A percentile compares a stretch with the other conserved stretches of the same genome.
These are phyloP conservation scores for Ceratosolen fusciceps DNA, from an alignment of 1,140 invertebrate species.

Conservation along the genomic window DNA sequence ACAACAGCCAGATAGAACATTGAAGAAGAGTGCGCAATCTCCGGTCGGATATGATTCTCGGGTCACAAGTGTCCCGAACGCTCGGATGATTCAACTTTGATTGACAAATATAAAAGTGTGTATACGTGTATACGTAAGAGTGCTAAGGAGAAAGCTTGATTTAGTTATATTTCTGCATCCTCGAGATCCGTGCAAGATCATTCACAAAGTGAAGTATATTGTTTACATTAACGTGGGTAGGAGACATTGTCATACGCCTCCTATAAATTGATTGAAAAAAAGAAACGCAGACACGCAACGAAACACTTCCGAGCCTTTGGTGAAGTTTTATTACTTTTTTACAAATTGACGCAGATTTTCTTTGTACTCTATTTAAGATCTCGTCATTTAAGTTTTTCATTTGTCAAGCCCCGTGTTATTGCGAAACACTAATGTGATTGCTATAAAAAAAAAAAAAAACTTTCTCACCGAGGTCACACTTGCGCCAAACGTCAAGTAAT, in stretches of 20 bases:
- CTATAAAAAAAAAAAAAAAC: too few species aligned
- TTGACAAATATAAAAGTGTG: background rate
- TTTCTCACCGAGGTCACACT: too few species aligned
- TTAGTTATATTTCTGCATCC: background rate
- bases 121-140: background rate
- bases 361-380: background rate
- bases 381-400: too few species aligned
- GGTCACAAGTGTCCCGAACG: conserved; percentile 1
- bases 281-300: too few species aligned
- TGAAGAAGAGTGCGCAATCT: conserved; percentile 17
- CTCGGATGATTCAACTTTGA: background rate
- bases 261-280: too few species aligned
- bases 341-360: background rate
- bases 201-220: background rate
- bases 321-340: background rate
- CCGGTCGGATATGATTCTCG: conserved; percentile 13
- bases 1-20: background rate
- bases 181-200: background rate
- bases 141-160: background rate
- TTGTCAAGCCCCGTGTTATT: too few species aligned
- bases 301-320: too few species aligned
- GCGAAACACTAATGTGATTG: too few species aligned
- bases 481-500: too few species aligned
- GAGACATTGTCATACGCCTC: too few species aligned
- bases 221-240: too few species aligned